These are phyloP conservation scores for Crotalus horridus DNA, from an alignment of 2,113 vertebrate genomes.

Conservation along the genomic window DNA sequence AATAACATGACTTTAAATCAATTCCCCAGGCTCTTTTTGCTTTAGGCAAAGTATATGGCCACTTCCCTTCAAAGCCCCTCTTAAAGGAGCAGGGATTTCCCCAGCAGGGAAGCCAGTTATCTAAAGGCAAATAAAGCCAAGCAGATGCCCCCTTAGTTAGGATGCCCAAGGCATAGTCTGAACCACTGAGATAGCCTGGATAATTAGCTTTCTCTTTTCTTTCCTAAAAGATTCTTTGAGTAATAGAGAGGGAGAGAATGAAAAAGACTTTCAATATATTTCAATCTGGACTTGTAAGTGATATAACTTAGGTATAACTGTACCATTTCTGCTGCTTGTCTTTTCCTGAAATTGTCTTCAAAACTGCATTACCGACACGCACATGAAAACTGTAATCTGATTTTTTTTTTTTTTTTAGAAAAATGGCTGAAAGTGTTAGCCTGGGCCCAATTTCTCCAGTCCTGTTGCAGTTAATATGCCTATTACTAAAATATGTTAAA, in stretches of 20 bases:
- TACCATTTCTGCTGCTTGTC: neutral
- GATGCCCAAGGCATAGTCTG: neutral
- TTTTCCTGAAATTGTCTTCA: slow-evolving; percentile 2
- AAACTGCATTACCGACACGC: neutral
- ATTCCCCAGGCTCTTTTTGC: too few species aligned
- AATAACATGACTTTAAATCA: neutral
- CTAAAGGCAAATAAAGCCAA: neutral
- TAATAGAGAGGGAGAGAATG: accelerated
- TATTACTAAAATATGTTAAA: slow-evolving; percentile 36
- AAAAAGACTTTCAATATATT: slow-evolving; percentile 2
- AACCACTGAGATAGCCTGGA: neutral
- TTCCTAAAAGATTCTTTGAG: accelerated
- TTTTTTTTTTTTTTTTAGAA: slow-evolving; percentile 3
- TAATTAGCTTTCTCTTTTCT: slow-evolving; percentile 4
- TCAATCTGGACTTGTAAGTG: neutral
- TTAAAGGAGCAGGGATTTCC: neutral
- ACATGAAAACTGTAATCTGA: slow-evolving; percentile 26
- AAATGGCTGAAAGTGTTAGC: slow-evolving; percentile 27
- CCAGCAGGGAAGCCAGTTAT: neutral
- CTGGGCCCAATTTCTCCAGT: slow-evolving; percentile 1
- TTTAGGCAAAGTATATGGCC: neutral
- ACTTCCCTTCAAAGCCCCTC: neutral
- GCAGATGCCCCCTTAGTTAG: slow-evolving; percentile 9
- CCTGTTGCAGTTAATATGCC: slow-evolving; percentile 43
- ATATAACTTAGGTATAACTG: neutral